Evolutionary conservation across 2,888 invertebrate genomes (phyloP).

Genomic region (Mythimna lalbum): DNA sequence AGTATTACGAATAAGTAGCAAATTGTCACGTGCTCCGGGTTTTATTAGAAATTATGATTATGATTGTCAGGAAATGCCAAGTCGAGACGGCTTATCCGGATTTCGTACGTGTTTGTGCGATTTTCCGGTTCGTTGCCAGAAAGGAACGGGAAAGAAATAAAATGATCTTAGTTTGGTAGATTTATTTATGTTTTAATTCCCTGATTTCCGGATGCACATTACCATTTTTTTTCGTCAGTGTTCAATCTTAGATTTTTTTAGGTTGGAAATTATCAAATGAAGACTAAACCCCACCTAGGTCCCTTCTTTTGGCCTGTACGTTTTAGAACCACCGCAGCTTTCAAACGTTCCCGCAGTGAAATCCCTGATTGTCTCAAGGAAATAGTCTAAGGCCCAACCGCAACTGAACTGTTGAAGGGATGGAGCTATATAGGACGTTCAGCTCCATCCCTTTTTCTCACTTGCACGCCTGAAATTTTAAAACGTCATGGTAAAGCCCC

Average conservation of each 20-base stretch:
- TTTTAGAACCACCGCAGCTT: too few species aligned
- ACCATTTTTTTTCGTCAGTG: background rate
- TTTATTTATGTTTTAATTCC: background rate
- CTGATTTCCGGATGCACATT: background rate
- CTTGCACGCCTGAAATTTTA: too few species aligned
- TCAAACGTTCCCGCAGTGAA: too few species aligned
- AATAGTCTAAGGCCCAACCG: too few species aligned
- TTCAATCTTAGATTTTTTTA: background rate
- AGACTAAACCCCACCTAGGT: too few species aligned
- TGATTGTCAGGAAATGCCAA: conserved; percentile 40
- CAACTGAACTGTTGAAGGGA: too few species aligned
- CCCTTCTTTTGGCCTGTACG: too few species aligned
- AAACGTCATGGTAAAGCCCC: too few species aligned
- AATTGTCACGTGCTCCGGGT: conserved; percentile 14
- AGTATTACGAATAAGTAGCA: conserved; percentile 21
- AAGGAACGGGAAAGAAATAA: background rate
- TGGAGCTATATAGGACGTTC: too few species aligned
- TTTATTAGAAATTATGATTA: conserved; percentile 40
- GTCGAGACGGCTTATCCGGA: conserved; percentile 29
- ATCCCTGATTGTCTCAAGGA: too few species aligned
- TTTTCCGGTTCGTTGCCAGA: conserved; percentile 39
- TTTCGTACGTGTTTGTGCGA: conserved; percentile 31
- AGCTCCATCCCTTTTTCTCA: too few species aligned
- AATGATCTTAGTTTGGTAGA: background rate
- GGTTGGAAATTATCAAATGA: too few species aligned